Evolutionary conservation across 2,113 vertebrate genomes (phyloP), one percentile per base, ranked within the genome.

Genomic region (Kryptolebias marmoratus): DNA sequence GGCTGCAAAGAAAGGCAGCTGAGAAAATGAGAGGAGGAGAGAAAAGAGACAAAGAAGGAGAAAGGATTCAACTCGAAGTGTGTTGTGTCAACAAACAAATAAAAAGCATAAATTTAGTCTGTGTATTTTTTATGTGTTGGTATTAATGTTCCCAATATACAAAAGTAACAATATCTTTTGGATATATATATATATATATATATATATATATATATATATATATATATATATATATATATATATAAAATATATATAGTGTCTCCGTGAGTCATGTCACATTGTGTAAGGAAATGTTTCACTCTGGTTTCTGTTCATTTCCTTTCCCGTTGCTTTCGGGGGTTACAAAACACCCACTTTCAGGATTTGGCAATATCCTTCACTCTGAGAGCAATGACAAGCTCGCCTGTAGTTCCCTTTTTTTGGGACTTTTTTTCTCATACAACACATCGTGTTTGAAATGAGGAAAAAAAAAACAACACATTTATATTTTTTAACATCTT

Each of bases 281-380:
- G 36, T 32, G 47, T 11, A 44, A 61, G 57, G 54, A 71, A 54
- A 55, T 28, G 36, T 61, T 76, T 75, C 62, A 45, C 65, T 56
- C 14, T 12, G 53, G 60, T 59, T 49, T 61, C 68, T 42, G 62
- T 75, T 81, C 81, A 82, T 79, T 83, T 89, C 88, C 81, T 89
- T 85, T 84, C 71, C 77, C 18, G 59, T 85, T 85, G 78, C 64
- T 79, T 82, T 77, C 47, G 53, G 36, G 53, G 77, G 79, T 86
- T 88, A 75, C 85, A 71, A 79, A 87, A 91, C 58, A 1, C 64
- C 75, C 72, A 73, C 81, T 61, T 64, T 71, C 78, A 85, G 72
- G 76, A 88, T 91, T 91, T 84, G 52, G 87, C 86, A 92, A 92
- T 50, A 88, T 88, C 88, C 87, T 84, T 42, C 22, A 68, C 64